Base-by-base conservation (phyloP, 2,888 invertebrate genomes). In the Meghimatium bilineatum region DNA sequence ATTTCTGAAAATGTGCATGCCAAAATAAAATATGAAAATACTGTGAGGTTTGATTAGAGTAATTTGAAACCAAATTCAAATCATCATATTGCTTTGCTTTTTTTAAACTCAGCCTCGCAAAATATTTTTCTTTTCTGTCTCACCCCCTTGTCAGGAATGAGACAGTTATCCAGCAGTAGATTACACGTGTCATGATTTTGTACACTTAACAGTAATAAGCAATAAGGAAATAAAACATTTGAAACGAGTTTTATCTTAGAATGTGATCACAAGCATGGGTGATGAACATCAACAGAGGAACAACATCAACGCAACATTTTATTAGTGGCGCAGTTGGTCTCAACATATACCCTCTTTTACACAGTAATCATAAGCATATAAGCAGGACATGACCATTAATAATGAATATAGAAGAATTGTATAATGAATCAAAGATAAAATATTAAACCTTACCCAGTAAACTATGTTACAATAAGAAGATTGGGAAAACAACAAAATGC, bases 361-460 rank as follows among this genome's bases (percentile, higher is more conserved):
- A 67, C 12, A 63, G n/a, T n/a, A 2, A 63, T 63, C 26, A n/a
- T n/a, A 63, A 17, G n/a, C n/a, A 63, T n/a, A 63, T 63, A n/a
- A 63, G 23, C 60, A 63, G 5, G 5, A 63, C 12, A 63, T 67
- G n/a, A 56, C 20, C 23, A 56, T 17, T 56, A 56, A 56, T 67
- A 32, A 67, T 17, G 29, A 34, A 32, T 67, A 67, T 34, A 67
- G 29, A 12, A 34, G 6, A 67, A 34, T 20, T 34, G 10, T 67
- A 20, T 29, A 44, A 38, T 8, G 29, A 12, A 6, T 72, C 1
- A 56, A 44, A 44, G 12, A 44, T n/a, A 71, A 14, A 71, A 72
- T 26, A 75, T 32, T 6, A 82, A 63, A 60, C 69, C 74, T 14
- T 63, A 32, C 36, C 52, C 75, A 67, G 66, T 26, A 49, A 82